These are phyloP conservation scores for Arvicanthis niloticus DNA, from an alignment of 2,113 vertebrate species.

Conservation along the genomic window DNA sequence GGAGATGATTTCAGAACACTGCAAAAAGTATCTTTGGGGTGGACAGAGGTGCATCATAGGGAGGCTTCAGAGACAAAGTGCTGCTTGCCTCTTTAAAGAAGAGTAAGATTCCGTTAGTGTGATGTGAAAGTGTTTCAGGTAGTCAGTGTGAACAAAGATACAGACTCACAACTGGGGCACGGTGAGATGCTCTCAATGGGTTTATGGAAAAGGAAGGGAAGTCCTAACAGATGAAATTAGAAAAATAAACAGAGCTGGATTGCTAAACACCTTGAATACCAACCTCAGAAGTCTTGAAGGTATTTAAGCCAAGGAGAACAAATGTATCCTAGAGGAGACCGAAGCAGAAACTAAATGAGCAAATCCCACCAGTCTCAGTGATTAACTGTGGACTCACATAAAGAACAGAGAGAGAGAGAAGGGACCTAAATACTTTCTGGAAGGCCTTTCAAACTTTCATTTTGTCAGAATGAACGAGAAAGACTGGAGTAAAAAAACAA, in stretches of 20 bases:
- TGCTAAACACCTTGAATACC: slow-evolving; percentile 31
- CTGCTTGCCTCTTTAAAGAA: background rate
- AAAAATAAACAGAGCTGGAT: slow-evolving; percentile 21
- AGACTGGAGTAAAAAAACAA: background rate
- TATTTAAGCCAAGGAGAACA: slow-evolving; percentile 35
- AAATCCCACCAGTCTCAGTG: slow-evolving; percentile 8
- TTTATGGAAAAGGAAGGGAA: background rate
- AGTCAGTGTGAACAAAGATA: slow-evolving; percentile 1
- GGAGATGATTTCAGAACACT: background rate
- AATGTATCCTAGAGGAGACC: slow-evolving; percentile 14
- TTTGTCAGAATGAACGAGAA: slow-evolving; percentile 54
- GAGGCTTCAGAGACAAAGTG: background rate
- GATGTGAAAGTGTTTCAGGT: background rate
- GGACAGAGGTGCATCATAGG: background rate
- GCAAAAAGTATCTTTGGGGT: background rate
- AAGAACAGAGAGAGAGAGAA: background rate
- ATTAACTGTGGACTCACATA: slow-evolving; percentile 18
- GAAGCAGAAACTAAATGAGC: slow-evolving; percentile 48
- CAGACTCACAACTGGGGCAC: background rate
- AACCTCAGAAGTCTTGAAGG: slow-evolving; percentile 27
- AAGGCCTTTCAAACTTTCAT: background rate
- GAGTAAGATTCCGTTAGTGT: background rate
- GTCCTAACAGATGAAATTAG: background rate
- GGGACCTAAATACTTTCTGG: background rate
- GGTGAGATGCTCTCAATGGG: background rate